A percentile compares a stretch with the other conserved stretches of the same genome.
These are phyloP conservation scores for Venustaconcha ellipsiformis DNA, from an alignment of 1,140 invertebrate species.

Conservation along the genomic window DNA sequence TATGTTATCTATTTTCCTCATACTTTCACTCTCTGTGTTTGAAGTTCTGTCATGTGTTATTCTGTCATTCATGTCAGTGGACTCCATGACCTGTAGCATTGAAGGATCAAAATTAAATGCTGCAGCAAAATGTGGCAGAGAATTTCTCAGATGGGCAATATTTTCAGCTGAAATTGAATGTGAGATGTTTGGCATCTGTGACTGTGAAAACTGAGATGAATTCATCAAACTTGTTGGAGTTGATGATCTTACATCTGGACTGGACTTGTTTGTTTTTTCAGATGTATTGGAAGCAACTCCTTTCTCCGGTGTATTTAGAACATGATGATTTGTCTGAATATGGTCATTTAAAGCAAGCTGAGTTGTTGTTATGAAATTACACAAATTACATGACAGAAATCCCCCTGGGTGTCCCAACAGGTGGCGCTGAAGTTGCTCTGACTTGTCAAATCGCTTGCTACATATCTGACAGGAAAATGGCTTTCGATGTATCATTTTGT, in stretches of 20 bases:
- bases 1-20: constrained; percentile 44
- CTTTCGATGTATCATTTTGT: constrained; percentile 54
- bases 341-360: constrained; percentile 51
- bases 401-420: constrained; percentile 53
- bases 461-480: constrained; percentile 51
- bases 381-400: constrained; percentile 51
- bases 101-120: background rate
- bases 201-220: too few species aligned
- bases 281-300: constrained; percentile 6
- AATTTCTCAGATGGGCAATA: constrained; percentile 1
- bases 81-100: constrained; percentile 8
- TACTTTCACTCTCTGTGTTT: constrained; percentile 26
- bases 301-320: constrained; percentile 35
- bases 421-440: constrained; percentile 57
- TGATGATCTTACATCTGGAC: constrained; percentile 2
- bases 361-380: constrained; percentile 47
- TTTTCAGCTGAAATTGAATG: too few species aligned
- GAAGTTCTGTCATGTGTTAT: constrained; percentile 12
- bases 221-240: too few species aligned
- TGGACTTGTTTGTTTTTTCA: constrained; percentile 4
- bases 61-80: constrained; percentile 11
- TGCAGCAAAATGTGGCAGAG: constrained; percentile 6
- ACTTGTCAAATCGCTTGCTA: constrained; percentile 56
- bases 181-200: too few species aligned
- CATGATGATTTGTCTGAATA: constrained; percentile 48